A percentile compares a stretch with the other conserved stretches of the same genome.
These are phyloP conservation scores for Chunga burmeisteri DNA, from an alignment of 2,113 vertebrate species.

Conservation along the genomic window DNA sequence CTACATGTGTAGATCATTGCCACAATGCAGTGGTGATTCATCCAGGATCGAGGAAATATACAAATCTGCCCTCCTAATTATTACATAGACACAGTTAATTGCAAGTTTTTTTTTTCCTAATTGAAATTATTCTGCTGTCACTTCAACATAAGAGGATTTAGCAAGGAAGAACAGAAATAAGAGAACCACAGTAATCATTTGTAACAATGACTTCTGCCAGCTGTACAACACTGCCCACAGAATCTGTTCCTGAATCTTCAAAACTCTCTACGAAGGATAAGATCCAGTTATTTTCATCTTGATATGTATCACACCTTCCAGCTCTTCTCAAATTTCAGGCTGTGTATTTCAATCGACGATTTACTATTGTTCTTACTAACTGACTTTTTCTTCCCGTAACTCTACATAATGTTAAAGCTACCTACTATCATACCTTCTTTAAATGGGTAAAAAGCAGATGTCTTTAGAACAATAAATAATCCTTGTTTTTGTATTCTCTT, in stretches of 20 bases:
- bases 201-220: not conserved
- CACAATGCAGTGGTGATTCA: slow-evolving; percentile 13
- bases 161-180: not conserved
- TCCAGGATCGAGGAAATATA: not conserved
- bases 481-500: not conserved
- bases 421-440: not conserved
- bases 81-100: slow-evolving; percentile 25
- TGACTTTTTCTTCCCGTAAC: not conserved
- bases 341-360: not conserved
- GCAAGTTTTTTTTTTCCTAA: not conserved
- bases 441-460: not conserved
- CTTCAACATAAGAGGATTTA: not conserved
- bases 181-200: not conserved
- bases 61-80: slow-evolving; percentile 24
- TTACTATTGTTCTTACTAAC: not conserved
- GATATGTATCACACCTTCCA: not conserved
- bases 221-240: not conserved
- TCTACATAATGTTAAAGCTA: not conserved
- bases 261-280: not conserved
- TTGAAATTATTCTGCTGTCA: slow-evolving; percentile 36
- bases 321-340: not conserved
- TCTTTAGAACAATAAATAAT: not conserved
- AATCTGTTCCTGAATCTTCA: not conserved
- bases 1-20: not conserved
- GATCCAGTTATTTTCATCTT: not conserved